These are phyloP conservation scores for Anastatus disparis DNA, from an alignment of 1,140 invertebrate genomes.

Conservation along the genomic window DNA sequence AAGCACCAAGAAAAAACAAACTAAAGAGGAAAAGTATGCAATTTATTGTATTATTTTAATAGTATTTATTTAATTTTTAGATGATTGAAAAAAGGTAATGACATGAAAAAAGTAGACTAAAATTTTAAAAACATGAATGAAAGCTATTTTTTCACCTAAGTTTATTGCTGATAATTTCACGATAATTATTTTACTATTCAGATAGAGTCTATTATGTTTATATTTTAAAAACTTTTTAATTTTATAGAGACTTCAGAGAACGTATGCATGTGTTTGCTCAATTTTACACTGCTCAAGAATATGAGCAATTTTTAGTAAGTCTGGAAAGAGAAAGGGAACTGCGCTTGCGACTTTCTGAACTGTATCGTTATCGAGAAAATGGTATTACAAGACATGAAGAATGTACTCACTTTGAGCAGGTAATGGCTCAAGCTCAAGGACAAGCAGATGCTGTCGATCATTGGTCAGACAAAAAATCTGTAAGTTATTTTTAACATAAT, in stretches of 20 bases:
- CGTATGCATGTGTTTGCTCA: constrained; percentile 86
- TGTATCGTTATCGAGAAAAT: constrained; percentile 83
- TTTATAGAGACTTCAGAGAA: constrained; percentile 78
- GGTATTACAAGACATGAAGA: constrained; percentile 84
- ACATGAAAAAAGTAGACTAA: too few species aligned
- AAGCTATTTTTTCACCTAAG: too few species aligned
- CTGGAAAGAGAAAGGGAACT: constrained; percentile 86
- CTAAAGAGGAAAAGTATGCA: constrained; percentile 79
- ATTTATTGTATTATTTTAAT: constrained; percentile 6
- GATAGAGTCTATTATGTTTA: too few species aligned
- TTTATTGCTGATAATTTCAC: too few species aligned
- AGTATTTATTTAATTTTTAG: too few species aligned
- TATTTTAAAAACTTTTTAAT: constrained; percentile 7
- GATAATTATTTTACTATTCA: too few species aligned
- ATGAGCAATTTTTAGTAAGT: constrained; percentile 80
- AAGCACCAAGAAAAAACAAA: constrained; percentile 72
- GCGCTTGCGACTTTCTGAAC: constrained; percentile 81
- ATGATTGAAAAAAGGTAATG: too few species aligned
- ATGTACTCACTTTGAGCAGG: constrained; percentile 85
- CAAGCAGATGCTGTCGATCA: constrained; percentile 59
- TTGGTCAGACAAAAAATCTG: constrained; percentile 70
- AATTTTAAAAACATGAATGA: too few species aligned
- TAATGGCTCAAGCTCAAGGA: constrained; percentile 61
- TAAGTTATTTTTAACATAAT: constrained; percentile 59
- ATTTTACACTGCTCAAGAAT: constrained; percentile 86